Evolutionary conservation across 2,113 vertebrate genomes (phyloP).

Genomic region (Rynchops niger): DNA sequence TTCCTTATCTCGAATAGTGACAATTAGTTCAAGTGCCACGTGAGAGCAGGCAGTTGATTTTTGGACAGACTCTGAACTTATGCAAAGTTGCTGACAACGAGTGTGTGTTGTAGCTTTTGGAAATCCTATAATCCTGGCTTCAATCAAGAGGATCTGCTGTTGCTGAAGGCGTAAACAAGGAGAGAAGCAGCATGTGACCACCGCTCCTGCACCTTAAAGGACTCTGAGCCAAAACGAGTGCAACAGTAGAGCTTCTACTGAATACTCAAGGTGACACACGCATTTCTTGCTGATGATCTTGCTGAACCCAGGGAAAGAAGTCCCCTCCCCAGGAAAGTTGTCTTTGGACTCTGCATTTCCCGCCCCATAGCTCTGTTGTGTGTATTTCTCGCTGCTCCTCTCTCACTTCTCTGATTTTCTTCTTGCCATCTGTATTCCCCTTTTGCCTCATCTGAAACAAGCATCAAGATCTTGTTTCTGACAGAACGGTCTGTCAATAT

Average conservation of each 20-base stretch:
- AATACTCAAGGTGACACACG: not conserved
- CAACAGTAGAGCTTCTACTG: not conserved
- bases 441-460: constrained; percentile 66
- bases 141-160: constrained; percentile 54
- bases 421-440: constrained; percentile 52
- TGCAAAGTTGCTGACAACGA: constrained; percentile 52
- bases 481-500: constrained; percentile 62
- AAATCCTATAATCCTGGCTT: constrained; percentile 67
- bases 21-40: constrained; percentile 46
- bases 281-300: not conserved
- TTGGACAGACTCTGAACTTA: constrained; percentile 42
- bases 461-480: constrained; percentile 63
- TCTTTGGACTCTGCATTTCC: not conserved
- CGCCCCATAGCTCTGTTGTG: not conserved
- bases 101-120: constrained; percentile 49
- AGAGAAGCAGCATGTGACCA: constrained; percentile 24
- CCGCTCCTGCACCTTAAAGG: constrained; percentile 34
- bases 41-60: constrained; percentile 38
- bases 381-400: not conserved
- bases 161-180: constrained; percentile 64
- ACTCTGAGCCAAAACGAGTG: rapidly evolving
- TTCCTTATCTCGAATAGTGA: constrained; percentile 12
- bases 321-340: not conserved
- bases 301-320: not conserved
- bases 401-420: constrained; percentile 43